These are phyloP conservation scores for Tetranychus piercei DNA, from an alignment of 2,888 invertebrate species.

Conservation along the genomic window DNA sequence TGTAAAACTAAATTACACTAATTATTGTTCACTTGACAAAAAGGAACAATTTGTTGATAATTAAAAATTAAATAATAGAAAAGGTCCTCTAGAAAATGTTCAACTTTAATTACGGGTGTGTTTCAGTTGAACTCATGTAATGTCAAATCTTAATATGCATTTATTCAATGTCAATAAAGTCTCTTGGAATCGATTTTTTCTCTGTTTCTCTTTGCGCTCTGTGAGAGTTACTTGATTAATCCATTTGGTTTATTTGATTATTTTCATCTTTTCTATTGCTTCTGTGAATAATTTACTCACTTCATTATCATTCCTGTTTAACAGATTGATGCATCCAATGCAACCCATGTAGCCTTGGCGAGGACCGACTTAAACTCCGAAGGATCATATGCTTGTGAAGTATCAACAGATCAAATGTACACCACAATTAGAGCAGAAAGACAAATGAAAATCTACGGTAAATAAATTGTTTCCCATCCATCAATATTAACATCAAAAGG, in stretches of 20 bases:
- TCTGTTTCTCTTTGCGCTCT: no score
- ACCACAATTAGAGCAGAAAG: constrained; percentile 25
- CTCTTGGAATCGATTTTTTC: no score
- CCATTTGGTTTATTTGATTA: not conserved
- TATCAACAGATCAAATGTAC: constrained; percentile 21
- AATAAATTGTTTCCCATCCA: constrained; percentile 12
- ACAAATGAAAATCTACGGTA: constrained; percentile 27
- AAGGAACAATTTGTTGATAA: no score
- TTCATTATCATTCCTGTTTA: not conserved
- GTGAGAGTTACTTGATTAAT: no score
- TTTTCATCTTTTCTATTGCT: not conserved
- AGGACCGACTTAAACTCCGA: constrained; percentile 17
- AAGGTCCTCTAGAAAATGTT: no score
- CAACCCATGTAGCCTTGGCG: constrained; percentile 20
- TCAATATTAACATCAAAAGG: not conserved
- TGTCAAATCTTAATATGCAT: no score
- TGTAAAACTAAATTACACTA: no score
- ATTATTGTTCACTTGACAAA: no score
- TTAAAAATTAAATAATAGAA: no score
- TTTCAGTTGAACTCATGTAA: not conserved
- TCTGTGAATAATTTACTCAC: not conserved
- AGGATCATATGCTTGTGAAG: constrained; percentile 12
- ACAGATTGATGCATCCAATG: constrained; percentile 18
- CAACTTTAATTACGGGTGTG: not conserved
- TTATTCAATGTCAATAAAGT: no score